phyloP scores from a whole-genome alignment of 2,797 vertebrate genomes.

The Malacoraja senta region DNA sequence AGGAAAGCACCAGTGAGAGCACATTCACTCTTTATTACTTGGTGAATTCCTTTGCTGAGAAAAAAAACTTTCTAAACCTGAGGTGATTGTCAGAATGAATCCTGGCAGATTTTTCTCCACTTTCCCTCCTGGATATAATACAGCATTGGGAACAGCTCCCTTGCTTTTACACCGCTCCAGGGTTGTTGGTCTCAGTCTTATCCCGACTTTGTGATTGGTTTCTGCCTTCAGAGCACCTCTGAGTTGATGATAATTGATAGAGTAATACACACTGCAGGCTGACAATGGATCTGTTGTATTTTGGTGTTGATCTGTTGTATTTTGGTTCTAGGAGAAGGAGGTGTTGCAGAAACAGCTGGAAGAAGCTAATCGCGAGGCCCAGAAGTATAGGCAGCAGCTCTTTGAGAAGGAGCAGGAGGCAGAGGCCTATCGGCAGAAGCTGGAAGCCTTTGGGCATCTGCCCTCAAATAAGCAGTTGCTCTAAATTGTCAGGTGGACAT shows the following conservation, averaged over 20 bases:
- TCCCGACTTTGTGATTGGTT: background rate
- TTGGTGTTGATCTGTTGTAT: background rate
- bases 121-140: too few species aligned
- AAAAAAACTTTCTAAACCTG: background rate
- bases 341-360: conserved; percentile 78
- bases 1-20: too few species aligned
- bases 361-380: conserved; percentile 77
- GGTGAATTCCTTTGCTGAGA: too few species aligned
- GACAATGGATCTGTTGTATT: background rate
- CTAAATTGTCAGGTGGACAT: conserved; percentile 53
- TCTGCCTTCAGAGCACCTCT: background rate
- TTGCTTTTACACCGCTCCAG: too few species aligned
- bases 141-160: too few species aligned
- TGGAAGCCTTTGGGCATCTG: conserved; percentile 76
- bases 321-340: conserved; percentile 67
- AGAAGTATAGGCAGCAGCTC: conserved; percentile 76
- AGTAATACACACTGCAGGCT: background rate
- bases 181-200: background rate
- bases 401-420: conserved; percentile 79
- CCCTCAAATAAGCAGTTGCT: conserved; percentile 72
- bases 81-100: background rate
- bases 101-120: background rate
- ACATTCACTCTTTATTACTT: too few species aligned
- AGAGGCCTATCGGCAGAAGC: conserved; percentile 73
- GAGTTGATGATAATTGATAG: too few species aligned